These are phyloP conservation scores for Toxotes lorentzi DNA, from an alignment of 2,797 vertebrate species.

Conservation along the genomic window DNA sequence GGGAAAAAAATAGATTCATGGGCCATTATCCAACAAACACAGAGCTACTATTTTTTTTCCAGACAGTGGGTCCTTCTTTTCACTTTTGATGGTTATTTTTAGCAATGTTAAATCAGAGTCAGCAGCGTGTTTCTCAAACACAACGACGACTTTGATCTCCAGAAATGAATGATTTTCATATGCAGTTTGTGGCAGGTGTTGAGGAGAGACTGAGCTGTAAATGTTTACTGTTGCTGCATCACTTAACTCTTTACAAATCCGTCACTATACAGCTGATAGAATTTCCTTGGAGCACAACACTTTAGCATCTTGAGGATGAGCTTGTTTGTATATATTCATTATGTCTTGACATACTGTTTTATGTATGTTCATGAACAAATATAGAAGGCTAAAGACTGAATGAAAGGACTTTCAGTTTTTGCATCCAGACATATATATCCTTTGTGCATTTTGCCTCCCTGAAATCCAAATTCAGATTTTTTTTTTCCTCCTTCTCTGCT, in stretches of 20 bases:
- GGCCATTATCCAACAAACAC: constrained; percentile 63
- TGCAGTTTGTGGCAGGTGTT: constrained; percentile 6
- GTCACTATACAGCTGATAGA: background rate
- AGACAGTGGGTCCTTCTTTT: constrained; percentile 34
- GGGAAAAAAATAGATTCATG: constrained; percentile 50
- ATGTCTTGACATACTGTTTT: background rate
- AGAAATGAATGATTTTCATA: background rate
- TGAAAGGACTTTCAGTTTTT: constrained; percentile 26
- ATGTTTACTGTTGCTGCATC: background rate
- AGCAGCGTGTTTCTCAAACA: constrained; percentile 25
- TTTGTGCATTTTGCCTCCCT: constrained; percentile 38
- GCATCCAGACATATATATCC: constrained; percentile 27
- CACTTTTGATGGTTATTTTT: constrained; percentile 40
- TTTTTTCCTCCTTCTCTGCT: constrained; percentile 24
- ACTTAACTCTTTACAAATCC: background rate
- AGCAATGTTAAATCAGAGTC: constrained; percentile 44
- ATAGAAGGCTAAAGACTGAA: background rate
- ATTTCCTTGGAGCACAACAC: background rate
- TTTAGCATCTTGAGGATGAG: constrained; percentile 2
- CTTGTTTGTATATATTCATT: background rate
- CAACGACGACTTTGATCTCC: background rate
- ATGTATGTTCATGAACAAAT: background rate
- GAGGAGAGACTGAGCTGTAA: constrained; percentile 1
- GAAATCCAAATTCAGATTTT: constrained; percentile 38
- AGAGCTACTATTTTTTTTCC: constrained; percentile 20